Base-by-base conservation (phyloP, 2,888 invertebrate genomes). In the Lasioglossum oenotherae region DNA sequence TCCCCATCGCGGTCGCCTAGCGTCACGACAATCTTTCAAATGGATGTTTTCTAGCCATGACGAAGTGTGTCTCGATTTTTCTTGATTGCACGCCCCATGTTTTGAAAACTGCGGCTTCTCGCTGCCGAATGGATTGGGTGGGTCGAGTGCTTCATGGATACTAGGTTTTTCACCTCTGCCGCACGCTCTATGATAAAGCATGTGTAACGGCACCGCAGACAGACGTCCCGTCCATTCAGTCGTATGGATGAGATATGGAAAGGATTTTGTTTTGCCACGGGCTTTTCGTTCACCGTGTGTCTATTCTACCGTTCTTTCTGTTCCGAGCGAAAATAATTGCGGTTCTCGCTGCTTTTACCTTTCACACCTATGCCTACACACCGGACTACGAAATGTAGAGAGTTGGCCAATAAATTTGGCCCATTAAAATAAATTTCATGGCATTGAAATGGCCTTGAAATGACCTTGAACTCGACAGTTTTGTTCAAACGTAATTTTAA, bases 11-110 rank as follows among this genome's bases (percentile, higher is more conserved):
- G 31, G 16, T 31, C 31, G 60, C 16, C 27, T 19, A 35, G 57
- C 57, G 57, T 12, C 57, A 12, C 35, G 38, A 69, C 69, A 69
- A 69, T 69, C 38, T 69, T 35, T 69, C 10, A 38, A 38, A 69
- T 69, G 69, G 69, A 69, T 69, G 38, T 69, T 69, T 69, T 69
- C 69, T 10, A 23, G 3, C 38, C 10, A 35, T 69, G 69, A 38
- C 69, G 38, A 38, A 69, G 69, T 23, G 69, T 23, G 1, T 38
- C 38, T 35, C 38, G 35, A 67, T 67, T 67, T 67, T 67, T 69
- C 35, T 69, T 69, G 69, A 69, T 69, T 69, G 19, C 38, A 16
- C 19, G 38, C 35, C 38, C 19, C 38, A 23, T 38, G 69, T 69
- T 69, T 69, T 69, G 69, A 38, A 38, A 10, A 10, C 38, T 38